A percentile compares a stretch with the other conserved stretches of the same genome.
phyloP scores from a whole-genome alignment of 2,888 invertebrate genomes.

The Lepidocyrtinus sp. region DNA sequence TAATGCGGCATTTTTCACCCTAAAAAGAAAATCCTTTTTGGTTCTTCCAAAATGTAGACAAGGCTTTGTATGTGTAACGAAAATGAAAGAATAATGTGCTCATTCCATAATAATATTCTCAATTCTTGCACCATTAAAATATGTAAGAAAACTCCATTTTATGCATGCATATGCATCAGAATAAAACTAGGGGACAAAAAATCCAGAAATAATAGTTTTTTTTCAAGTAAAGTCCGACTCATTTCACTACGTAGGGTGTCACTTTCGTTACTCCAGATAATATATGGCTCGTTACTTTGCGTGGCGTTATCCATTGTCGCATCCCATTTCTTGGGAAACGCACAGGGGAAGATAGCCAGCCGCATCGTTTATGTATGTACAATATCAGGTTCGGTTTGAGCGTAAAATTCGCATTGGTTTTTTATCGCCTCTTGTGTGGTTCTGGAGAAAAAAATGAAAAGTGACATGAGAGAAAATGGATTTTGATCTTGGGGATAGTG shows the following conservation, averaged over 20 bases:
- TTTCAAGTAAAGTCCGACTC: too few species aligned
- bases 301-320: slow-evolving; percentile 36
- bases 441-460: slow-evolving; percentile 26
- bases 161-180: not conserved
- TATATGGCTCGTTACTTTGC: slow-evolving; percentile 5
- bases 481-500: slow-evolving; percentile 45
- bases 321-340: slow-evolving; percentile 27
- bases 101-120: not conserved
- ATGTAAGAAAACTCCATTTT: not conserved
- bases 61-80: too few species aligned
- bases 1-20: too few species aligned
- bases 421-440: not conserved
- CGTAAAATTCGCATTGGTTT: slow-evolving; percentile 19
- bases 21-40: too few species aligned
- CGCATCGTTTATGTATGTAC: too few species aligned
- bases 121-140: not conserved
- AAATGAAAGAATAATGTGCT: too few species aligned
- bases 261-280: slow-evolving; percentile 17
- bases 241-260: too few species aligned
- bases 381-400: too few species aligned
- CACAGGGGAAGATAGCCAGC: too few species aligned
- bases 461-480: slow-evolving; percentile 55
- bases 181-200: not conserved
- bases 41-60: too few species aligned
- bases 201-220: too few species aligned